phyloP scores from a whole-genome alignment of 2,113 vertebrate species.

The Amia ocellicauda region DNA sequence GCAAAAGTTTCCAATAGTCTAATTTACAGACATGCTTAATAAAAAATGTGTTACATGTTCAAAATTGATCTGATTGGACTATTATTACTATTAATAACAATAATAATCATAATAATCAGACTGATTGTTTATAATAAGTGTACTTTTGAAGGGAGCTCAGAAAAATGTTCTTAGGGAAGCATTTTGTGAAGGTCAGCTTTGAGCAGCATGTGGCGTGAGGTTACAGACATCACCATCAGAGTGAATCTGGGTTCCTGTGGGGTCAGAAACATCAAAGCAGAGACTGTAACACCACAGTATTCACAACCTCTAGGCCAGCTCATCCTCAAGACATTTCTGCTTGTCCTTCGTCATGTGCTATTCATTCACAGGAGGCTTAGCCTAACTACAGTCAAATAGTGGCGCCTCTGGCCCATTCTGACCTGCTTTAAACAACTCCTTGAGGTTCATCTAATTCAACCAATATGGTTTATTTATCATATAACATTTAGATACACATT shows the following conservation, averaged over 20 bases:
- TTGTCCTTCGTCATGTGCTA: constrained; percentile 24
- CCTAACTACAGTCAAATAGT: not conserved
- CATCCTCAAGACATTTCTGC: not conserved
- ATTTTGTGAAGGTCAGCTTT: not conserved
- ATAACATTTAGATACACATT: too few relatives aligned
- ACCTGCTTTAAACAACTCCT: too few relatives aligned
- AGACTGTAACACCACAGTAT: constrained; percentile 17
- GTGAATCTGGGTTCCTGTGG: not conserved
- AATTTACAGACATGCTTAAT: not conserved
- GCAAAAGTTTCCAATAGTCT: not conserved
- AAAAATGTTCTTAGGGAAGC: not conserved
- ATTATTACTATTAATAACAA: too few relatives aligned
- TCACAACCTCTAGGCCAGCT: not conserved
- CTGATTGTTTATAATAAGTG: too few relatives aligned
- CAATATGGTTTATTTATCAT: too few relatives aligned
- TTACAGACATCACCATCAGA: not conserved
- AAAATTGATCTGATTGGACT: too few relatives aligned
- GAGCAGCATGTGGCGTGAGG: not conserved
- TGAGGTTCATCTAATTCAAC: too few relatives aligned
- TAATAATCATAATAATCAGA: too few relatives aligned
- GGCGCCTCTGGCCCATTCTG: too few relatives aligned
- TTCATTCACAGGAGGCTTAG: constrained; percentile 29
- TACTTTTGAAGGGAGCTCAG: too few relatives aligned
- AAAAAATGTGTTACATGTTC: too few relatives aligned
- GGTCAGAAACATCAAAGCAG: constrained; percentile 23